Percentiles rank a stretch among this genome's conserved stretches.
Evolutionary conservation across 1,140 invertebrate genomes (phyloP).

Genomic region (Zaprionus tsacasi): DNA sequence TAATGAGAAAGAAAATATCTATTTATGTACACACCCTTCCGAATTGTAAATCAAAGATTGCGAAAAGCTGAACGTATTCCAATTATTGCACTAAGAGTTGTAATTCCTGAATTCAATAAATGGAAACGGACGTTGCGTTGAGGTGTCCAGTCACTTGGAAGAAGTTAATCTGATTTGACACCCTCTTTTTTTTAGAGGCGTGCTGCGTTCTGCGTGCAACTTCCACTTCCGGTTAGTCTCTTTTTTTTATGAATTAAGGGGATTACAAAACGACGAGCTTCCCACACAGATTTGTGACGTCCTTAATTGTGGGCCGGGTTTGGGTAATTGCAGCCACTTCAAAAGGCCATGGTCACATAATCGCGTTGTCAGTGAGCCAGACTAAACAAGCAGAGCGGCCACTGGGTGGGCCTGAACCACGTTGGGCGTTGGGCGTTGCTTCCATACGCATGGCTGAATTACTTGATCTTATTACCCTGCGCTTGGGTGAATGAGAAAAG

Average conservation of each 20-base stretch:
- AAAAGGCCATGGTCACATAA: slow-evolving; percentile 66
- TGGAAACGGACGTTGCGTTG: slow-evolving; percentile 35
- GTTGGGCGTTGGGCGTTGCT: slow-evolving; percentile 58
- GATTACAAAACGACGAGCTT: slow-evolving; percentile 62
- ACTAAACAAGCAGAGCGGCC: slow-evolving; percentile 47
- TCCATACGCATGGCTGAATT: slow-evolving; percentile 66
- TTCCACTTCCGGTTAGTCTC: slow-evolving; percentile 56
- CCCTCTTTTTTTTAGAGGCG: slow-evolving; percentile 42
- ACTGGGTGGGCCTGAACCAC: slow-evolving; percentile 26
- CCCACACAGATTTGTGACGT: slow-evolving; percentile 76
- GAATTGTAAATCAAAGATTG: background rate
- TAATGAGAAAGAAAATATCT: too few relatives aligned
- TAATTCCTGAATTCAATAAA: slow-evolving; percentile 61
- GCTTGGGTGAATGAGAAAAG: slow-evolving; percentile 80
- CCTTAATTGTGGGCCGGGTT: slow-evolving; percentile 67
- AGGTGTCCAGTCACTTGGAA: slow-evolving; percentile 65
- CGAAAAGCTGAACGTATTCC: slow-evolving; percentile 40
- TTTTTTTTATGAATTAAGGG: slow-evolving; percentile 37
- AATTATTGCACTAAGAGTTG: slow-evolving; percentile 73
- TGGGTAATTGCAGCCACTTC: slow-evolving; percentile 77
- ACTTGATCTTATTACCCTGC: slow-evolving; percentile 79
- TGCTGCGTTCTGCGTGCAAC: slow-evolving; percentile 6
- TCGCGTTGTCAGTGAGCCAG: slow-evolving; percentile 58
- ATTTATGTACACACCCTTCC: too few relatives aligned
- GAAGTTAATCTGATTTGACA: slow-evolving; percentile 73